Evolutionary conservation across 2,888 invertebrate genomes (phyloP).

Genomic region (Xylocampa areola): DNA sequence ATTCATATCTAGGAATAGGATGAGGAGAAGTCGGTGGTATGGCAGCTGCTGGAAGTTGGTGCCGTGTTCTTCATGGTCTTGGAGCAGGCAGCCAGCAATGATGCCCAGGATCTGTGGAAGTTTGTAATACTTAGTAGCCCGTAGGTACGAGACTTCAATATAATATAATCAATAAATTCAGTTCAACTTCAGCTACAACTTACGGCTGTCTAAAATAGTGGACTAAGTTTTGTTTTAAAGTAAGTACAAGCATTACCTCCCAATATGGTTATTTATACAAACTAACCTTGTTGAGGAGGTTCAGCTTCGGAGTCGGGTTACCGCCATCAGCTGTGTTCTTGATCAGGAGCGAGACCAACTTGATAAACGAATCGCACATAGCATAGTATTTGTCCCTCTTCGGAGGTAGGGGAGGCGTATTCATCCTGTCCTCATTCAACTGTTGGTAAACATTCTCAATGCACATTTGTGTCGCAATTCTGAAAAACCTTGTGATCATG

Average conservation of each 20-base stretch:
- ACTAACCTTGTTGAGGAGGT: constrained; percentile 96
- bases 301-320: constrained; percentile 98
- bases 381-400: constrained; percentile 97
- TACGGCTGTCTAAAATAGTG: too few relatives aligned
- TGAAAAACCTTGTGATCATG: constrained; percentile 98
- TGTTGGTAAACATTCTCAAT: constrained; percentile 97
- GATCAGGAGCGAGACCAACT: constrained; percentile 97
- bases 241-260: too few relatives aligned
- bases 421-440: constrained; percentile 92
- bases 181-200: too few relatives aligned
- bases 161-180: too few relatives aligned
- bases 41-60: constrained; percentile 98
- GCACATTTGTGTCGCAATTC: constrained; percentile 98
- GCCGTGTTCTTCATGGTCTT: constrained; percentile 98
- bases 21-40: constrained; percentile 98
- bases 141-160: too few relatives aligned
- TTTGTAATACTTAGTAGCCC: too few relatives aligned
- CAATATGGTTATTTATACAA: neutral
- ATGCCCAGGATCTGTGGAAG: constrained; percentile 94
- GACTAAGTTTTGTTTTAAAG: too few relatives aligned
- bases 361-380: constrained; percentile 98
- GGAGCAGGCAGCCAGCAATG: constrained; percentile 97
- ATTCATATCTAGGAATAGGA: constrained; percentile 98
- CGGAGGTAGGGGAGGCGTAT: constrained; percentile 90
- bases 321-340: constrained; percentile 97